These are phyloP conservation scores for Drosophila barbarae DNA, from an alignment of 2,888 invertebrate species.

Conservation along the genomic window DNA sequence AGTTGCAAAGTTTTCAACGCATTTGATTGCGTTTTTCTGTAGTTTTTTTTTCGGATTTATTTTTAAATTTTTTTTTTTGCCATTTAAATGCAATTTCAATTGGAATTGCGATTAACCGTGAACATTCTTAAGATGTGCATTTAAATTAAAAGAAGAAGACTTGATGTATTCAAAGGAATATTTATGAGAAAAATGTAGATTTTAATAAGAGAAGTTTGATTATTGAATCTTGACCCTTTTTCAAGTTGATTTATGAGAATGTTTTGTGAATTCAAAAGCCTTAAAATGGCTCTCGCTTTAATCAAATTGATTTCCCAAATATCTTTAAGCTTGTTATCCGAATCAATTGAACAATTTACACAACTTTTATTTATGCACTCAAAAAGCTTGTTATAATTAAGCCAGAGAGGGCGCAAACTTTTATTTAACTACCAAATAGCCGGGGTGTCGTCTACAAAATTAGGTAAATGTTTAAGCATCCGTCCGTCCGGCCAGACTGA, in stretches of 20 bases:
- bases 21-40: conserved; percentile 18
- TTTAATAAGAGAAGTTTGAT: neutral
- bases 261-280: no score
- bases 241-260: no score
- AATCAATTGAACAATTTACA: neutral
- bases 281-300: no score
- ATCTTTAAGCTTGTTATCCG: neutral
- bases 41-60: neutral
- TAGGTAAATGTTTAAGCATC: conserved; percentile 7
- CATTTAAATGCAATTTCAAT: conserved; percentile 23
- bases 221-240: no score
- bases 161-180: neutral
- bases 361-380: neutral
- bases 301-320: neutral
- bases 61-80: neutral
- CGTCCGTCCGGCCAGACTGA: neutral
- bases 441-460: neutral
- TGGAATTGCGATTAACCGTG: conserved; percentile 24
- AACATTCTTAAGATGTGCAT: conserved; percentile 7
- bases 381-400: neutral
- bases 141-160: conserved; percentile 8
- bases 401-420: neutral
- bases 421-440: conserved; percentile 2
- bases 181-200: neutral
- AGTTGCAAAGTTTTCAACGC: conserved; percentile 30